Percentiles rank a stretch among this genome's conserved stretches.
These are phyloP conservation scores for Chloroceryle amazona DNA, from an alignment of 2,797 vertebrate genomes.

Conservation along the genomic window DNA sequence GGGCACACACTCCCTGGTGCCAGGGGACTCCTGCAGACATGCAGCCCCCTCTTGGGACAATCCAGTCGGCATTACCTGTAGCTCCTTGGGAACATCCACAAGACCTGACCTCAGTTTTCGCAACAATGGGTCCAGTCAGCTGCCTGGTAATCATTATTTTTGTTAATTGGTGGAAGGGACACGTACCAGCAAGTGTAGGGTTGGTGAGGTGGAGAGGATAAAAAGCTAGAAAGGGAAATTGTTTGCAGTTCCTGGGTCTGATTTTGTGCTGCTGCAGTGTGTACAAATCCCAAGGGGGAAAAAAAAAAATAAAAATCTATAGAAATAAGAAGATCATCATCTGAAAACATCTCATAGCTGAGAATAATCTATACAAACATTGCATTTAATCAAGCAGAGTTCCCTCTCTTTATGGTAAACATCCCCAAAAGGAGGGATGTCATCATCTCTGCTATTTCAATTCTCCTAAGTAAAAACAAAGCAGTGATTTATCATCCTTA, in stretches of 20 bases:
- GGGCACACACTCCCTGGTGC: rapidly evolving
- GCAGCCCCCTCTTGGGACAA: rapidly evolving
- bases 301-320: not conserved
- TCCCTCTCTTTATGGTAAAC: not conserved
- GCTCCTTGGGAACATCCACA: rapidly evolving
- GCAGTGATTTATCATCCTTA: conserved; percentile 54
- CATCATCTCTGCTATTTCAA: conserved; percentile 16
- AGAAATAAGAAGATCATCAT: not conserved
- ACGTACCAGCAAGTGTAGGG: rapidly evolving
- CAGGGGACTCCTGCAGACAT: not conserved
- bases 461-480: not conserved
- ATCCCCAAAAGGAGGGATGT: not conserved
- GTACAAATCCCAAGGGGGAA: not conserved
- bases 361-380: not conserved
- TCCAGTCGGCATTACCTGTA: not conserved
- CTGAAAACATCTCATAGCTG: not conserved
- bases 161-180: not conserved
- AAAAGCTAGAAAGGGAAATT: not conserved
- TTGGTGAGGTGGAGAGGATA: not conserved
- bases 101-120: not conserved
- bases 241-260: not conserved
- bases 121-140: too few relatives aligned
- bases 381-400: conserved; percentile 22
- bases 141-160: rapidly evolving
- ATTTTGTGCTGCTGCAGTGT: not conserved